A percentile compares a stretch with the other conserved stretches of the same genome.
Evolutionary conservation across 2,888 invertebrate genomes (phyloP).

Genomic region (Cryptus armator): DNA sequence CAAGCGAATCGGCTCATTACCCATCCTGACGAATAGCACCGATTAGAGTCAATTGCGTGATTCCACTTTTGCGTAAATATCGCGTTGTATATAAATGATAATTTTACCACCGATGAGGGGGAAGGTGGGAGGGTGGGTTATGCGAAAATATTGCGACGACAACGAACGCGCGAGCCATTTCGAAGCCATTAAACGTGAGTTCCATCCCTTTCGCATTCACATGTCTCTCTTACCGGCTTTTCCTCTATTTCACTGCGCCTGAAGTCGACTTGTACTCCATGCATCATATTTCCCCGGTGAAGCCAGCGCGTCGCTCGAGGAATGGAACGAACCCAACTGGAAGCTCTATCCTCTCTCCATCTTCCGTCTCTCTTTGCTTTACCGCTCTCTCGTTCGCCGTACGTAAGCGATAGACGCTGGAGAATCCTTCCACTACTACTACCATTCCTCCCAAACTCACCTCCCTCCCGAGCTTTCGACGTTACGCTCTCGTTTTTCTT

Average conservation of each 20-base stretch:
- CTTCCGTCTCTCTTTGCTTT: constrained; percentile 12
- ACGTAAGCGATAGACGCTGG: constrained; percentile 20
- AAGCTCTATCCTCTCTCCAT: constrained; percentile 39
- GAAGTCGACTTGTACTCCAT: constrained; percentile 79
- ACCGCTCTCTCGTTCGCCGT: neutral
- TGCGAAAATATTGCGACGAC: constrained; percentile 45
- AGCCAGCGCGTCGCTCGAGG: constrained; percentile 71
- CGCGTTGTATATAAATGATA: too few relatives aligned
- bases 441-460: neutral
- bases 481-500: constrained; percentile 48
- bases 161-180: constrained; percentile 72
- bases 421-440: constrained; percentile 54
- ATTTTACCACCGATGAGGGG: neutral
- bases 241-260: constrained; percentile 72
- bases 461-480: constrained; percentile 66
- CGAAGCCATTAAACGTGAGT: constrained; percentile 79
- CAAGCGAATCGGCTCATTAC: neutral
- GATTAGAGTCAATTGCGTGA: neutral
- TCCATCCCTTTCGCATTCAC: constrained; percentile 65
- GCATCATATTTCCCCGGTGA: constrained; percentile 80
- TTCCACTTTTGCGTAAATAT: neutral
- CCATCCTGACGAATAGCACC: neutral
- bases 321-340: constrained; percentile 63
- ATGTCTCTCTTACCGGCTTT: neutral
- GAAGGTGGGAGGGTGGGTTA: neutral